Evolutionary conservation across 2,888 invertebrate species (phyloP), one percentile per base, ranked within the genome.

Genomic region (Pseudoips prasinana): DNA sequence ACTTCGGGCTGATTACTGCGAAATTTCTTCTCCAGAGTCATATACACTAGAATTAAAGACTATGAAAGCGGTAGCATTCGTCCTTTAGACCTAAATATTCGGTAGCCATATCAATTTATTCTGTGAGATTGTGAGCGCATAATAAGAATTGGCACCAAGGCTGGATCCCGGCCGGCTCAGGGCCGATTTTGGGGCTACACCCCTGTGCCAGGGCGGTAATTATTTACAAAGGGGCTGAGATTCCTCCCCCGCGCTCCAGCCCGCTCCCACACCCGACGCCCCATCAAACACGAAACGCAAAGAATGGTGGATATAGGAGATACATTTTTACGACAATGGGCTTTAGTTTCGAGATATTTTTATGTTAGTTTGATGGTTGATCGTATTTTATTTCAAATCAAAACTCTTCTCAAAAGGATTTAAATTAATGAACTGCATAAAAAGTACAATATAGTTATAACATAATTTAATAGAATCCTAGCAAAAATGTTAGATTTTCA

Each of bases 211-310:
- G 59, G 63, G 71, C 62, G 69, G 80, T 80, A 82, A 84, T 86
- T 84, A 86, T 84, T 84, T 81, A 80, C 80, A 50, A 73, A 79
- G 82, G 84, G 79, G 73, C 64, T 64, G 73, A 65, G 75, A 74
- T 76, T 73, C 69, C 68, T 50, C 65, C 76, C 71, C 62, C 58
- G 54, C 58, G 38, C 48, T 53, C 52, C 43, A 33, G 25, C 48
- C 50, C 60, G 46, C 44, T 30, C 61, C 47, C 48, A 39, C 52
- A 54, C 43, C 56, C 46, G 39, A 46, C 46, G 42, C 43, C 44
- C 55, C 47, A 52, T 42, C 45, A 43, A 58, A 49, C 46, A 45
- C 55, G 50, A 46, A 42, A 54, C 45, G 36, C 42, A 20, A 39
- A 38, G 35, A 42, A 35, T 34, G 22, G 22, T 36, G 44, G 48